Base-by-base conservation (phyloP, 1,140 invertebrate genomes). In the Nomia melanderi region DNA sequence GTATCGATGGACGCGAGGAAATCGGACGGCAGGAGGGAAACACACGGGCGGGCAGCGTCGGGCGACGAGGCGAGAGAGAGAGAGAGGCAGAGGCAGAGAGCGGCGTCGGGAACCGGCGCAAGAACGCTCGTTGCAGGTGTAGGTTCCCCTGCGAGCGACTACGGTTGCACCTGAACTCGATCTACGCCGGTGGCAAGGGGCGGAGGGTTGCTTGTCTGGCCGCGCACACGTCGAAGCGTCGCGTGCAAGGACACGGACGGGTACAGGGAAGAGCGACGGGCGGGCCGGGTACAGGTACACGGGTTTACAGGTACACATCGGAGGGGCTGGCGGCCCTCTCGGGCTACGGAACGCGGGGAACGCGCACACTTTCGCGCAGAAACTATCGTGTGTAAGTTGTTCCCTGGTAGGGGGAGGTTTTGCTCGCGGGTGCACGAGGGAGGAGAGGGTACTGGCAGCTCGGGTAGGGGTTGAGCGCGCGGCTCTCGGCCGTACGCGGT, bases 401-500 rank as follows among this genome's bases (percentile, higher is more conserved):
- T n/a, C n/a, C n/a, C 41, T 23, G 72, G 65, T 66, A 54, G 82
- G 69, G 62, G 66, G 59, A n/a, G n/a, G n/a, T n/a, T n/a, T 39
- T 20, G 60, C 65, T 71, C 62, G 53, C 66, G 44, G 78, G 64
- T 74, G n/a, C n/a, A n/a, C n/a, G n/a, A 70, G 70, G 56, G 14
- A 71, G 65, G 54, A 67, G 77, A 60, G 78, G 82, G 74, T 75
- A 81, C 66, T 79, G 56, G 69, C 27, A 44, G 63, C 47, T 65
- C 9, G 54, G 23, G 29, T 5, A 27, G 27, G 54, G 9, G 23
- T 25, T 8, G 73, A 67, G 70, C 81, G 74, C 82, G 79, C 81
- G 80, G 81, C 57, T 81, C 78, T 83, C 82, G 77, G 73, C 83
- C 73, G 70, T 80, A 80, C 77, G 76, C 62, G 78, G 67, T 67